Conservation (phyloP, 2,113 vertebrate species). For the Australoheros scitulus region DNA sequence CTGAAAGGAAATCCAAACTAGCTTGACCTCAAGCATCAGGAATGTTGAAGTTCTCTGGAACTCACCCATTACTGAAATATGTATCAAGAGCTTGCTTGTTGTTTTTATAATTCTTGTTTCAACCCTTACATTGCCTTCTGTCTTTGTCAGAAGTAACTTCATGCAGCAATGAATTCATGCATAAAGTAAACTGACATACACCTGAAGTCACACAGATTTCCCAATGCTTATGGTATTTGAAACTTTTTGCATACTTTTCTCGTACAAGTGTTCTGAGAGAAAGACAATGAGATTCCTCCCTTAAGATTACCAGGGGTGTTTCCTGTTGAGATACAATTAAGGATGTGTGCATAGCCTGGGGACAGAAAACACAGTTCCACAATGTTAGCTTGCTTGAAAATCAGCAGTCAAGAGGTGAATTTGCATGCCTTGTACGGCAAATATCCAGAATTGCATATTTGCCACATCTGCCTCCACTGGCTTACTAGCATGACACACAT, state of each 20-base stretch:
- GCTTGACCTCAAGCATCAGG: constrained; percentile 7
- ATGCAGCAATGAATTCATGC: neutral
- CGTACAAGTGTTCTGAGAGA: neutral
- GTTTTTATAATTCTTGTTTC: constrained; percentile 12
- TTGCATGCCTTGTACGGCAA: neutral
- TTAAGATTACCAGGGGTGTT: neutral
- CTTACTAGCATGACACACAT: neutral
- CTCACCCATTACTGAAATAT: constrained; percentile 23
- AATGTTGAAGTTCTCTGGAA: constrained; percentile 32
- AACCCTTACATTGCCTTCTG: neutral
- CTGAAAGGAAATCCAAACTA: neutral
- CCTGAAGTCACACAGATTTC: neutral
- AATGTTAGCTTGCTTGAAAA: neutral
- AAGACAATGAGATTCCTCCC: neutral
- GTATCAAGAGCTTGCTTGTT: neutral
- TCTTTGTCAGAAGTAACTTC: neutral
- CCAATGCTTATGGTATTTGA: too few species aligned
- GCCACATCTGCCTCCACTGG: neutral
- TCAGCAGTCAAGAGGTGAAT: neutral
- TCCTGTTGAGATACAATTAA: neutral
- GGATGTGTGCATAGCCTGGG: neutral
- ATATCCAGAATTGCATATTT: neutral
- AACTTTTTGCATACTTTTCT: neutral
- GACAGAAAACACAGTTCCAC: neutral
- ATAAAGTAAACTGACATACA: neutral